Evolutionary conservation across 2,888 invertebrate genomes (phyloP), one percentile per base, ranked within the genome.

Genomic region (Mimumesa dahlbomi): DNA sequence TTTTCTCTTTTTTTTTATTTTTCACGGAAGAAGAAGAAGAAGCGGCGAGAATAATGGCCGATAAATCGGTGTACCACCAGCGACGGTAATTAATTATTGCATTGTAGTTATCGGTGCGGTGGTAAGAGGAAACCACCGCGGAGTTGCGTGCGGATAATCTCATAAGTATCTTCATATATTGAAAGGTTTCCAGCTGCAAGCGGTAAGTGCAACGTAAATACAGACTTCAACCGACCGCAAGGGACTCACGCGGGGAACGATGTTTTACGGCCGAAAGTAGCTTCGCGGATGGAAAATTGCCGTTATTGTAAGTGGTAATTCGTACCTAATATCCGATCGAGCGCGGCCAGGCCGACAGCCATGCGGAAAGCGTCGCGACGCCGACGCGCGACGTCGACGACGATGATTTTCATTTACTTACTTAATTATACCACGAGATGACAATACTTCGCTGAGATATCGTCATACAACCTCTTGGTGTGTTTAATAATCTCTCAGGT

Each of bases 61-160:
- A 68, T 56, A 64, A 56, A 34, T n/a, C 34, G 9, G n/a, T 4
- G n/a, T n/a, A 34, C 19, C 40, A 16, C 1, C 16, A 6, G 16
- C 19, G 40, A n/a, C 50, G 58, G 68, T 71, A 69, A 77, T 77
- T 77, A 77, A 77, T 75, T 34, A 58, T 69, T 36, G 66, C 49
- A 49, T 46, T 58, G 56, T 29, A 45, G 59, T 49, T 57, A 48
- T 63, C 59, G 54, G n/a, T 46, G 53, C 58, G 59, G 16, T 46
- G 48, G 36, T 53, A 50, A 52, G 57, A 58, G 67, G 68, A 63
- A 50, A 48, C 22, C 34, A 42, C 52, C 31, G 21, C 21, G 56
- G 64, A 40, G 57, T 76, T 70, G 77, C 77, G 77, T 76, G 76
- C 70, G 71, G 73, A 62, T 79, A 79, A 79, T 79, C 73, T 76